Conservation (phyloP, 1,140 invertebrate genomes). For the Neotoxoptera formosana region DNA sequence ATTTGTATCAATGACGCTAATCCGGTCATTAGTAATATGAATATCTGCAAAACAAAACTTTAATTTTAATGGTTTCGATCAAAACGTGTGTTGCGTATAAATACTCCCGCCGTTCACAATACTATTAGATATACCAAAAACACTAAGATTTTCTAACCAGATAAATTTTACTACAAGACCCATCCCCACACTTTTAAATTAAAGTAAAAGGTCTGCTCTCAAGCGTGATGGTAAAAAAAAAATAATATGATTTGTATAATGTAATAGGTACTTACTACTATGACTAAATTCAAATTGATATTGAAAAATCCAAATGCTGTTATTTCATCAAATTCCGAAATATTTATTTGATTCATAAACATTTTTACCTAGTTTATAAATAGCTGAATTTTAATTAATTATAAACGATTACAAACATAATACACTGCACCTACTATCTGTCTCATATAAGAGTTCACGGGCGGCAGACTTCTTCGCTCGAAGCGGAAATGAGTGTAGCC, state of each 20-base stretch:
- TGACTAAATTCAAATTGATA: not conserved
- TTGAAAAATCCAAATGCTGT: constrained; percentile 2
- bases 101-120: not conserved
- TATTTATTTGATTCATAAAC: not conserved
- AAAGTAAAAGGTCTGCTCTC: not conserved
- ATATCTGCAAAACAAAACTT: not conserved
- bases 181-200: not conserved
- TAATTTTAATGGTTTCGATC: not conserved
- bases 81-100: not conserved
- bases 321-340: not conserved
- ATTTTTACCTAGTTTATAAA: not conserved
- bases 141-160: not conserved
- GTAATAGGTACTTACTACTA: not conserved
- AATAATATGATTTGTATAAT: not conserved
- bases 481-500: not conserved
- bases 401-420: not conserved
- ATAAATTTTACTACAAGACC: not conserved
- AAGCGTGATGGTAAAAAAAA: not conserved
- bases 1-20: not conserved
- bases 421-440: not conserved
- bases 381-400: not conserved
- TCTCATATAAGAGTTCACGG: not conserved
- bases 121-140: not conserved
- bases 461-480: not conserved
- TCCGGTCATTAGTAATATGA: not conserved